These are phyloP conservation scores for Cantharis rufa DNA, from an alignment of 2,888 invertebrate species.

Conservation along the genomic window DNA sequence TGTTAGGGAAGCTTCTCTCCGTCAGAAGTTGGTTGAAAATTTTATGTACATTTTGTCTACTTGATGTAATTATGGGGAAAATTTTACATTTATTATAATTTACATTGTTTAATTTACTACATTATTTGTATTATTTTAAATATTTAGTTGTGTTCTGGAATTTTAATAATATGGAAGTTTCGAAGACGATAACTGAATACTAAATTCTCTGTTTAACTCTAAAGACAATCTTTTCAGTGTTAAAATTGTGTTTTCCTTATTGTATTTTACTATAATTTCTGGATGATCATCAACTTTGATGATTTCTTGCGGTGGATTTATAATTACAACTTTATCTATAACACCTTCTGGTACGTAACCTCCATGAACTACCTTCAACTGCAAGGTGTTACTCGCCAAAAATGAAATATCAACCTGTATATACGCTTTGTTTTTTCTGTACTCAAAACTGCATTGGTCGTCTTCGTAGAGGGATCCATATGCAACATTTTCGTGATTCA, in stretches of 20 bases:
- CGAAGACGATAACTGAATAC: background rate
- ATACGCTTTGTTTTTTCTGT: background rate
- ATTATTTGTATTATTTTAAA: too few relatives aligned
- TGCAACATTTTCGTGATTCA: slow-evolving; percentile 56
- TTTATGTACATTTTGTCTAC: too few relatives aligned
- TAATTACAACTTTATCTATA: background rate
- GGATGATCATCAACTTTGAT: background rate
- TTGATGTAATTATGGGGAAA: too few relatives aligned
- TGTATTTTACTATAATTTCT: background rate
- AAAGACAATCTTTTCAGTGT: background rate
- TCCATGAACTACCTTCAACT: background rate
- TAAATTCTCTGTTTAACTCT: background rate
- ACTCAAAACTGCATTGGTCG: background rate
- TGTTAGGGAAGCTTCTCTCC: too few relatives aligned
- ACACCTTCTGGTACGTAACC: background rate
- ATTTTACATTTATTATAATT: too few relatives aligned
- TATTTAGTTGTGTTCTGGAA: too few relatives aligned
- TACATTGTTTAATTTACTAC: too few relatives aligned
- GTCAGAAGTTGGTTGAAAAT: too few relatives aligned
- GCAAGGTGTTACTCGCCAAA: background rate
- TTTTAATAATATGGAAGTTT: too few relatives aligned
- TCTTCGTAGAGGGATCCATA: background rate
- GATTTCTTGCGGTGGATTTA: background rate
- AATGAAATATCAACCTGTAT: background rate
- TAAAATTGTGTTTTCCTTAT: background rate